Conservation (phyloP, 1,140 invertebrate species). For the Temnothorax nylanderi region DNA sequence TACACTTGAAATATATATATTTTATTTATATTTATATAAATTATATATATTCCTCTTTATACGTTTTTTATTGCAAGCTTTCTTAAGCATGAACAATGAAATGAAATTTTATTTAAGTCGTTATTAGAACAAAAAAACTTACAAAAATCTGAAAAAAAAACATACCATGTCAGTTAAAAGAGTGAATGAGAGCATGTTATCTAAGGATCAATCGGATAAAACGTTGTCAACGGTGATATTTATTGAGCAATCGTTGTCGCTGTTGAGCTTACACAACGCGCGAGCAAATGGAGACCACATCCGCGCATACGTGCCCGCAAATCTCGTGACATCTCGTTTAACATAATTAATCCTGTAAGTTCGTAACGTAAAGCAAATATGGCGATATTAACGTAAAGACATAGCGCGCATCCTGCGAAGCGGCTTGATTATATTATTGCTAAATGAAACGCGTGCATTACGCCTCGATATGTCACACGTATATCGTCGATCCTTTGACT, state of each 20-base stretch:
- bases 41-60: background rate
- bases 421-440: constrained; percentile 17
- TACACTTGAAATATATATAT: background rate
- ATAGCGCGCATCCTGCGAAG: background rate
- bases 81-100: background rate
- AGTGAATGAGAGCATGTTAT: constrained; percentile 10
- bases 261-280: constrained; percentile 36
- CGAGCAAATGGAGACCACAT: constrained; percentile 35
- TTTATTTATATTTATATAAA: background rate
- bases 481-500: background rate
- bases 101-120: background rate
- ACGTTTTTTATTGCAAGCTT: background rate
- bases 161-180: constrained; percentile 37
- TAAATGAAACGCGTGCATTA: constrained; percentile 12
- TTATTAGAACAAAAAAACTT: background rate
- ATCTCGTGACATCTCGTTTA: constrained; percentile 7
- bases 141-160: background rate
- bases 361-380: constrained; percentile 36
- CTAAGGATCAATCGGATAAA: constrained; percentile 22
- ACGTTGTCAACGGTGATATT: constrained; percentile 34
- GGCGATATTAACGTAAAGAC: background rate
- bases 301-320: background rate
- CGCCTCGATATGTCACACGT: background rate
- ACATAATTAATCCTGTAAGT: constrained; percentile 40
- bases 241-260: constrained; percentile 66